Evolutionary conservation across 1,140 invertebrate genomes (phyloP).

Genomic region (Drosophila tani): DNA sequence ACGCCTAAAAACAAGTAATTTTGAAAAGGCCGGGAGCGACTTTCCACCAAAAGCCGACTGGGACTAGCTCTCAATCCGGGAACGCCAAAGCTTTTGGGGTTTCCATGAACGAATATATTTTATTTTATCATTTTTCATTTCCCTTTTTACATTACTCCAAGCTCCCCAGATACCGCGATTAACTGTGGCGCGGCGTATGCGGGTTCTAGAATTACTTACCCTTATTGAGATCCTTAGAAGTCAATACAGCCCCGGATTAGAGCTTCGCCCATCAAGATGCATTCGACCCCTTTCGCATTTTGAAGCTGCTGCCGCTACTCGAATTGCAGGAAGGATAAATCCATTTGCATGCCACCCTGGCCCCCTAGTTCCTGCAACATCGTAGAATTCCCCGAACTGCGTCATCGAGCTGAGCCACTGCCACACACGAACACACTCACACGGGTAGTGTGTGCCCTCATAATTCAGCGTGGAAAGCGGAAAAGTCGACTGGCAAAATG

Average conservation of each 20-base stretch:
- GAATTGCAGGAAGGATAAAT: slow-evolving; percentile 51
- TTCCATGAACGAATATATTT: neutral
- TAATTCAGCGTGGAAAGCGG: slow-evolving; percentile 70
- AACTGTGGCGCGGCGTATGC: slow-evolving; percentile 29
- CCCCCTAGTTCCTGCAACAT: slow-evolving; percentile 25
- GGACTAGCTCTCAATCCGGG: neutral
- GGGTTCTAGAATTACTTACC: slow-evolving; percentile 49
- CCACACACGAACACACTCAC: slow-evolving; percentile 8
- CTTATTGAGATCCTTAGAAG: slow-evolving; percentile 30
- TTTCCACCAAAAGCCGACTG: slow-evolving; percentile 18
- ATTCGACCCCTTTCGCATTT: slow-evolving; percentile 25
- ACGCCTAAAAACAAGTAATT: slow-evolving; percentile 9
- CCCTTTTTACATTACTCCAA: neutral
- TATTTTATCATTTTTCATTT: neutral
- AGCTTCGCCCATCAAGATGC: slow-evolving; percentile 26
- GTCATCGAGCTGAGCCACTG: slow-evolving; percentile 41
- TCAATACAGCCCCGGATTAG: slow-evolving; percentile 40
- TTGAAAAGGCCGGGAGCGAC: slow-evolving; percentile 1
- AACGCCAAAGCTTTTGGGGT: neutral
- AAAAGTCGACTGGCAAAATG: slow-evolving; percentile 63
- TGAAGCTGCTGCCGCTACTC: slow-evolving; percentile 13
- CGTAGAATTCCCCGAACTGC: slow-evolving; percentile 64
- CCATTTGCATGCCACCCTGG: slow-evolving; percentile 66
- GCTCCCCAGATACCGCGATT: neutral
- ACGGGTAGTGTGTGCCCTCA: slow-evolving; percentile 42